Evolutionary conservation across 64 coral and sea anemone genomes (phyloP), one percentile per base, ranked within the genome.

Genomic region (Montipora capricornis): DNA sequence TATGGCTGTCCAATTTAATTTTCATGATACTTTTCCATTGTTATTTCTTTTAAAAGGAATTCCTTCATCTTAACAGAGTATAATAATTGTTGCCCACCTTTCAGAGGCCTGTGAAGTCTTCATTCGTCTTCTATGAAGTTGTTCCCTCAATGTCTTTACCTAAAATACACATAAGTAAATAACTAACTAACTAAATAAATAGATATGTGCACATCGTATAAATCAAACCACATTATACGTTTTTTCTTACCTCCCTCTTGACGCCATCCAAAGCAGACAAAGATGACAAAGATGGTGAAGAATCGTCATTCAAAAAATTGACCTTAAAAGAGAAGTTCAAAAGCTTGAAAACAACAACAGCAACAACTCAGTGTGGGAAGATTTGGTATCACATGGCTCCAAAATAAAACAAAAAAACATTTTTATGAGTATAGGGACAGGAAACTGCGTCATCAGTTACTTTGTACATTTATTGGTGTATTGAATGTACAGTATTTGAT

Each of bases 21-120:
- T 29, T 29, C 29, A 29, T 29, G 29, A 29, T 29, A 29, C 29
- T 29, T 29, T 29, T 29, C 29, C 29, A 29, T 29, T 29, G 29
- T 29, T 64, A 15, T 64, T 64, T 15, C 14, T 14, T 16, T 4
- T 64, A 64, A 11, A 15, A 15, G 14, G 9, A 7, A 64, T 64
- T 14, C 14, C 13, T 64, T 64, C 61, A 14, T 4, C 14, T 4
- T 64, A 4, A 14, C 49, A 5, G 44, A 49, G 37, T 19, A 5
- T 17, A 47, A 24, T 4, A 76, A 12, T 76, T 47, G 48, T 66
- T 26, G 0, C 8, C 6, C 77, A 97, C 96, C 84, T 97, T 97
- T 97, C 96, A 64, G 96, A 95, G 6, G 93, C 93, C 44, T 97
- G 96, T 24, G 96, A 97, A 20, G 93, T 97, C 71, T 97, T 97